phyloP scores from a whole-genome alignment of 2,113 vertebrate species.

The Anguilla japonica region DNA sequence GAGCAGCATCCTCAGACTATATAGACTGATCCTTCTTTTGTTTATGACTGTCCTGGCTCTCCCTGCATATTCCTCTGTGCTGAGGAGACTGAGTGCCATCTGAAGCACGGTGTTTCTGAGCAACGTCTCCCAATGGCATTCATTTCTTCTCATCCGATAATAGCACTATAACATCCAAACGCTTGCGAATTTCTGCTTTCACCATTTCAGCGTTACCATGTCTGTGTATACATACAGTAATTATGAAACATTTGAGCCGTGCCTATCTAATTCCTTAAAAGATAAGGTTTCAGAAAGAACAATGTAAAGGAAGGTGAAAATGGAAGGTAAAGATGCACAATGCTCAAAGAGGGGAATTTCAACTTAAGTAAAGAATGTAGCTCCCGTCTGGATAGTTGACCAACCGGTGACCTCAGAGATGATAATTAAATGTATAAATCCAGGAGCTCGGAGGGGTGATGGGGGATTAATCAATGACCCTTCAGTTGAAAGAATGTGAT shows the following conservation, averaged over 20 bases:
- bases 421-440: conserved; percentile 50
- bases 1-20: no score
- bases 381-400: conserved; percentile 35
- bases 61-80: no score
- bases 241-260: no score
- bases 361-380: neutral
- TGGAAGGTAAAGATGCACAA: neutral
- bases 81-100: no score
- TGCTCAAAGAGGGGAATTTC: neutral
- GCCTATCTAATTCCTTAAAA: no score
- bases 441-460: conserved; percentile 33
- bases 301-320: neutral
- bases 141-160: no score
- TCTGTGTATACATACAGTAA: neutral
- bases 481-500: conserved; percentile 46
- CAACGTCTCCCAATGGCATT: no score
- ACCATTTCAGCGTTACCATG: neutral
- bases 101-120: no score
- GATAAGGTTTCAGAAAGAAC: neutral
- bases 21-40: no score
- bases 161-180: no score
- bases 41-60: no score
- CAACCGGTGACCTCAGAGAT: conserved; percentile 45
- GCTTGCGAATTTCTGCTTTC: neutral
- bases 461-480: conserved; percentile 49